phyloP scores from a whole-genome alignment of 2,113 vertebrate genomes.

The Noturus placidus region DNA sequence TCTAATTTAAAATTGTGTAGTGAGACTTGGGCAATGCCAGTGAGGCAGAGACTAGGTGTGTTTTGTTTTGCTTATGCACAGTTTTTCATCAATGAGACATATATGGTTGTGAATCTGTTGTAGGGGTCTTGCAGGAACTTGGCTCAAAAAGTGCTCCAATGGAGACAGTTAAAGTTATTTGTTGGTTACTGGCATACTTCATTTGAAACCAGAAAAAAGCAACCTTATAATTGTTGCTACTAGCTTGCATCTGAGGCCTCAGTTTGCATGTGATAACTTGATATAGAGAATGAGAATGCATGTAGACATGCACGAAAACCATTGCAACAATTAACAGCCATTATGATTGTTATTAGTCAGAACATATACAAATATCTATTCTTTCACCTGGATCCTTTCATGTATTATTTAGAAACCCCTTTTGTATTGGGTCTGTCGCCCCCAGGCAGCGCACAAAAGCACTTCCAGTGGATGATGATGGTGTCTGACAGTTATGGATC shows the following conservation, averaged over 20 bases:
- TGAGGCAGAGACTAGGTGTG: slow-evolving; percentile 3
- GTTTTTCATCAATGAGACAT: neutral
- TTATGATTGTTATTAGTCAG: slow-evolving; percentile 6
- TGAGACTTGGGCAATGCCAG: slow-evolving; percentile 10
- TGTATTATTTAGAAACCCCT: slow-evolving; percentile 33
- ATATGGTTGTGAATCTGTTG: neutral
- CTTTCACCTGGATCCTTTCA: slow-evolving; percentile 25
- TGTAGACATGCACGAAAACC: neutral
- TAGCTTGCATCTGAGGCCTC: neutral
- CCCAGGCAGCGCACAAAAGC: slow-evolving; percentile 39
- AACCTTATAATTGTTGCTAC: neutral
- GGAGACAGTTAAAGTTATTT: slow-evolving; percentile 12
- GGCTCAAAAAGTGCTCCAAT: slow-evolving; percentile 11
- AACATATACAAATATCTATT: slow-evolving; percentile 3
- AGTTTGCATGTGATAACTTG: neutral
- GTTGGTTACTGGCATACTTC: slow-evolving; percentile 1
- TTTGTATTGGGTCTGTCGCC: slow-evolving; percentile 26
- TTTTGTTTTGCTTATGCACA: neutral
- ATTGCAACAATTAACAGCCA: neutral
- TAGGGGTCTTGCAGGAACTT: neutral
- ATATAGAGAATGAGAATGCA: neutral
- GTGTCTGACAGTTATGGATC: slow-evolving; percentile 46
- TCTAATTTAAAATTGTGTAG: slow-evolving; percentile 46
- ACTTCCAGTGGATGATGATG: slow-evolving; percentile 43
- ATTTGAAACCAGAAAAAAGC: slow-evolving; percentile 2